These are phyloP conservation scores for Drosophila tsacasi DNA, from an alignment of 1,140 invertebrate species.

Conservation along the genomic window DNA sequence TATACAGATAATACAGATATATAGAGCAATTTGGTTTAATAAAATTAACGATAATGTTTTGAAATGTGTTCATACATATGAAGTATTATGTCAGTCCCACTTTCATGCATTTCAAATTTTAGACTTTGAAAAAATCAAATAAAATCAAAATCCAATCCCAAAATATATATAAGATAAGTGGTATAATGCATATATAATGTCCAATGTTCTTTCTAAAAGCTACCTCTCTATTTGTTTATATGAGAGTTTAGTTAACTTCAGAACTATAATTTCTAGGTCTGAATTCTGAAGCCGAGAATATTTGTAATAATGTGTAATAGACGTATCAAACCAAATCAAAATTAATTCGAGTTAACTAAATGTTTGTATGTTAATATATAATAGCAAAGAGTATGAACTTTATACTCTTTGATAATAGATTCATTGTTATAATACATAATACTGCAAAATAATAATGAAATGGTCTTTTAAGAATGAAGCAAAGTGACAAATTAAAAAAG, in stretches of 20 bases:
- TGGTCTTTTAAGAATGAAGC: neutral
- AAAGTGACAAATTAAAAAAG: no score
- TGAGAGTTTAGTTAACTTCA: no score
- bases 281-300: no score
- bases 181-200: neutral
- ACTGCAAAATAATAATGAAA: neutral
- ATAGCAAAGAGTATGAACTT: no score
- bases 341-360: no score
- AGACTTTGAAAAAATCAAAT: neutral
- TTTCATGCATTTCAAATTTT: neutral
- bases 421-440: neutral
- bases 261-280: no score
- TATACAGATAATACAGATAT: constrained; percentile 28
- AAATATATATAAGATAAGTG: neutral
- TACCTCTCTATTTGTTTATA: no score
- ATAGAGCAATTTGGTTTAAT: constrained; percentile 4
- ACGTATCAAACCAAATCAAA: neutral
- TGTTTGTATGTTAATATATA: neutral
- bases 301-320: neutral
- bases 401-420: no score
- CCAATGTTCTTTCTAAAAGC: no score
- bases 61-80: neutral
- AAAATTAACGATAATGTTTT: neutral
- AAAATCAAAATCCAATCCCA: no score
- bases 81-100: no score